Base-by-base conservation (phyloP, 92 coral and sea anemone genomes). In the Umimayanthus chanpuru region DNA sequence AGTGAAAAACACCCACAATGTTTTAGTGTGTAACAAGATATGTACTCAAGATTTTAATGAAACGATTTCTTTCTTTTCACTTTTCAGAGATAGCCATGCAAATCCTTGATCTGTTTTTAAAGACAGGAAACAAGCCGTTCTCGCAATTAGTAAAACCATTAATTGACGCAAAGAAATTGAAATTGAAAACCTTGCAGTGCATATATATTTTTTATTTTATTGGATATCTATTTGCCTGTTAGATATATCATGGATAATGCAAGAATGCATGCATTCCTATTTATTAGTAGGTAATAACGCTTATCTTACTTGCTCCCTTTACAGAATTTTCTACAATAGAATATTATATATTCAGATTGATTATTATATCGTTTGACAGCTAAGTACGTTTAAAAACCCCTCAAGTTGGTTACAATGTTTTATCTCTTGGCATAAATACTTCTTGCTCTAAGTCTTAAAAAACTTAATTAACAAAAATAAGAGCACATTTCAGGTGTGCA, bases 21-120 rank as follows among this genome's bases (percentile, higher is more conserved):
- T 75, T 75, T 75, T 36, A 50, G 44, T n/a, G 30, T 36, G 50
- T 36, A 75, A 75, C 53, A 39, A 75, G 79, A 75, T 75, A 75
- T 75, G 53, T 21, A 40, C 79, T 36, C 79, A 75, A 73, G 2
- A 18, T 75, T 9, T 36, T 36, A 36, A 36, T 15, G 14, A 30
- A 32, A 70, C 4, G 29, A 8, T 73, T 73, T 39, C 53, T n/a
- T 11, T 25, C 9, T 40, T 39, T 38, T 39, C 14, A 20, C 68
- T 40, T 39, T 75, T 75, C 14, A 39, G n/a, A 61, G 7, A 61
- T 61, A 18, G 68, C 26, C 68, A 23, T 61, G 68, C 26, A 61
- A 61, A 61, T 23, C 68, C n/a, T 61, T 4, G n/a, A 5, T 5
- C 68, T 20, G 4, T 16, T 53, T 20, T 5, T 25, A 61, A 25